A percentile compares a stretch with the other conserved stretches of the same genome.
phyloP scores from a whole-genome alignment of 2,888 invertebrate genomes.

The Busseola fusca region DNA sequence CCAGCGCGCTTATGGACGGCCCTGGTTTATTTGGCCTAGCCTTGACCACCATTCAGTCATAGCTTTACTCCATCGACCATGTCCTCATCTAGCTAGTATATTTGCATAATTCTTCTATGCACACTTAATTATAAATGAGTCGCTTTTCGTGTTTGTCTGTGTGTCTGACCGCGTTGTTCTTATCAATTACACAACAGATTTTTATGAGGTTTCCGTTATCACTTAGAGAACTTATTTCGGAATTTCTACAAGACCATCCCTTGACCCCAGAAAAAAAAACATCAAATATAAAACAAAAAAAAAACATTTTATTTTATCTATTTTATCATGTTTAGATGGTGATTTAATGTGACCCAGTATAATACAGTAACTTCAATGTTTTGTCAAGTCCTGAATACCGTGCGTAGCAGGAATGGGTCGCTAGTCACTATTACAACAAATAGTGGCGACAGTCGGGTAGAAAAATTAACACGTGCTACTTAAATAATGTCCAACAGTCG shows the following conservation, averaged over 20 bases:
- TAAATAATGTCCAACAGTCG: no score
- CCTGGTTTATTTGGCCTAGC: background rate
- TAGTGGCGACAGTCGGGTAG: background rate
- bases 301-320: no score
- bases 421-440: no score
- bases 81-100: background rate
- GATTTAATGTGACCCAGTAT: background rate
- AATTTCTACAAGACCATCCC: no score
- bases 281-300: no score
- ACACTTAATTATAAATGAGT: background rate
- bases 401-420: background rate
- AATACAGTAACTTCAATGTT: background rate
- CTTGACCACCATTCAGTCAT: background rate
- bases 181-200: background rate
- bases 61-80: background rate
- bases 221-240: no score
- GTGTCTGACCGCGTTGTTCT: background rate
- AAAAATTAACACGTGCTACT: background rate
- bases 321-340: background rate
- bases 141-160: background rate
- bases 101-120: background rate
- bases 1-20: background rate
- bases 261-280: no score
- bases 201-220: background rate
- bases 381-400: background rate